Evolutionary conservation across 1,140 invertebrate genomes (phyloP).

Genomic region (Drosophila murphyi): DNA sequence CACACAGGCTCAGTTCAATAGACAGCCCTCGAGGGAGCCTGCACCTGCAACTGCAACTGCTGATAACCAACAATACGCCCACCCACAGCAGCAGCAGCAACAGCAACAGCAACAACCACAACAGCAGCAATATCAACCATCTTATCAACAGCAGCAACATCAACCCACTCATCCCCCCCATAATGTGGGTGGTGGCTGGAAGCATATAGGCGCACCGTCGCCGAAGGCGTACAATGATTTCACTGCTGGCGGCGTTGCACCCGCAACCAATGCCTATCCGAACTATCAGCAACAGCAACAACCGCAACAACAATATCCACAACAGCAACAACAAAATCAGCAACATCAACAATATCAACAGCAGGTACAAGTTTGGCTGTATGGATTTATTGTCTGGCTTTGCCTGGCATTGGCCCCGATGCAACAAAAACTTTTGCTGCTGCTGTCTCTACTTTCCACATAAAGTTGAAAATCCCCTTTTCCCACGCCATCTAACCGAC

Average conservation of each 20-base stretch:
- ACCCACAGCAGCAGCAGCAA: conserved; percentile 39
- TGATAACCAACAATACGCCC: conserved; percentile 1
- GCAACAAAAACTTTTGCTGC: conserved; percentile 57
- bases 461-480: conserved; percentile 15
- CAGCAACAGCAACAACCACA: conserved; percentile 28
- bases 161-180: conserved; percentile 27
- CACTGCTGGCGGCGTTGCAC: conserved; percentile 33
- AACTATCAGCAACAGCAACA: conserved; percentile 34
- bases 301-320: conserved; percentile 61
- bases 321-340: conserved; percentile 83
- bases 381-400: conserved; percentile 58
- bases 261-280: conserved; percentile 32
- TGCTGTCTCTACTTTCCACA: conserved; percentile 38
- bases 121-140: conserved; percentile 22
- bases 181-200: conserved; percentile 66
- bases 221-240: conserved; percentile 60
- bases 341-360: conserved; percentile 80
- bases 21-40: conserved; percentile 70
- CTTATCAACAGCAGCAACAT: conserved; percentile 38
- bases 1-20: conserved; percentile 76
- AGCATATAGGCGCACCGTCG: conserved; percentile 68
- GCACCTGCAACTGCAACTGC: conserved; percentile 3
- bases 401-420: conserved; percentile 43
- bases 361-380: conserved; percentile 67
- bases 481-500: conserved; percentile 6